Base-by-base conservation (phyloP, 92 coral and sea anemone species). In the Chrysogorgia sp. region DNA sequence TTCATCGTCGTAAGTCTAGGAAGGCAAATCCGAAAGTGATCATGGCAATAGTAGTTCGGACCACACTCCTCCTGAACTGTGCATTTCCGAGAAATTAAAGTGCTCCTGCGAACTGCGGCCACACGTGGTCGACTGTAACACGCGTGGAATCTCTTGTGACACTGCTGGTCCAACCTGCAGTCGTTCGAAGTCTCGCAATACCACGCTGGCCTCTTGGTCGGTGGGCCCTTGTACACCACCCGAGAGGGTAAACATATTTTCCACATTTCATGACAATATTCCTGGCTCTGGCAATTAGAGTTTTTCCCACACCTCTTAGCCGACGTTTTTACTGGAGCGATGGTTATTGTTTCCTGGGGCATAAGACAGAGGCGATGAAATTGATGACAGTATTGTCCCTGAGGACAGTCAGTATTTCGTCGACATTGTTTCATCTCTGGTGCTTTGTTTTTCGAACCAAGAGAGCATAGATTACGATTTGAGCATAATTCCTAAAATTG, bases 61-160 rank as follows among this genome's bases (percentile, higher is more conserved):
- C 76, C 60, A 37, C 76, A 69, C 0, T 48, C 76, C 37, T 41
- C 34, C 12, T 34, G 13, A 34, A 25, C 1, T 10, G 13, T 41
- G 25, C 76, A 69, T 37, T 24, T 69, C 15, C 59, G 76, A 23
- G 76, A 69, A 49, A 28, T 49, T 26, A 35, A 35, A 35, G 61
- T 17, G n/a, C 34, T 35, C 48, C 76, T 34, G 35, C 74, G 74
- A 34, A 67, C 74, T 2, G 76, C 34, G 8, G 76, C 32, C 34
- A 48, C 21, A 17, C 34, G 59, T 10, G 76, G 76, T 35, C 76
- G 50, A 20, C 40, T 69, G 76, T 69, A 48, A 48, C 76, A 69
- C 28, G 60, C 29, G 76, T 24, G 76, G 76, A 69, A 69, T 10
- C 34, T 45, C 34, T 28, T 69, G 76, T 69, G 76, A 49, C 76